These are phyloP conservation scores for Mormyrus iriodes DNA, from an alignment of 2,113 vertebrate genomes.

Conservation along the genomic window DNA sequence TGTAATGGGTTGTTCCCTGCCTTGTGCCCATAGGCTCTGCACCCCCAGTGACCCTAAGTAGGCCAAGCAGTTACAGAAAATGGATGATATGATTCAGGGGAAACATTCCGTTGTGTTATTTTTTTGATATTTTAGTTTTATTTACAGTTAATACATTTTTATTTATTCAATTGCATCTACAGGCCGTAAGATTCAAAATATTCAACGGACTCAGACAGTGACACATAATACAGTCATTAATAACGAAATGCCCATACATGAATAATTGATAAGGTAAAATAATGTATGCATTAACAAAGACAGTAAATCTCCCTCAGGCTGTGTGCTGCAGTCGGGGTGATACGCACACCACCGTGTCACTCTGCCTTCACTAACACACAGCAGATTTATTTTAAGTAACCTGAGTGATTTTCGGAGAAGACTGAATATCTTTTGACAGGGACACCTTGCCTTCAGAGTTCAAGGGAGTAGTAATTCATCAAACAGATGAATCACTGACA, in stretches of 20 bases:
- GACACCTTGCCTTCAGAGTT: not conserved
- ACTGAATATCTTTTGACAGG: not conserved
- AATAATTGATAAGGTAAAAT: not conserved
- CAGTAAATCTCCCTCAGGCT: not conserved
- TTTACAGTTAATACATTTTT: not conserved
- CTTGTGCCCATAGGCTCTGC: not conserved
- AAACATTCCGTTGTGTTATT: not conserved
- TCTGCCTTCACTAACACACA: not conserved
- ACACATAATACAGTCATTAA: not conserved
- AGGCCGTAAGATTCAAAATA: not conserved
- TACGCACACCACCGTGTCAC: too few species aligned
- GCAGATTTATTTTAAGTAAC: not conserved
- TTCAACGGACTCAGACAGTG: not conserved
- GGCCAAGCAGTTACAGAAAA: not conserved
- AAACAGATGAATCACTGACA: slow-evolving; percentile 14
- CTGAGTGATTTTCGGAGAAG: not conserved
- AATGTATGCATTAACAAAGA: not conserved
- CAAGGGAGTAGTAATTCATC: slow-evolving; percentile 8
- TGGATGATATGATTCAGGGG: not conserved
- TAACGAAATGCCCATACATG: not conserved
- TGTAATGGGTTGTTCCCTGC: not conserved
- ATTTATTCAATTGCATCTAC: not conserved
- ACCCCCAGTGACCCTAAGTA: not conserved
- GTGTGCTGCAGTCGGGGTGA: too few species aligned
- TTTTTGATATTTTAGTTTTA: not conserved